phyloP scores from a whole-genome alignment of 2,113 vertebrate species.

The Hemiprocne comata region DNA sequence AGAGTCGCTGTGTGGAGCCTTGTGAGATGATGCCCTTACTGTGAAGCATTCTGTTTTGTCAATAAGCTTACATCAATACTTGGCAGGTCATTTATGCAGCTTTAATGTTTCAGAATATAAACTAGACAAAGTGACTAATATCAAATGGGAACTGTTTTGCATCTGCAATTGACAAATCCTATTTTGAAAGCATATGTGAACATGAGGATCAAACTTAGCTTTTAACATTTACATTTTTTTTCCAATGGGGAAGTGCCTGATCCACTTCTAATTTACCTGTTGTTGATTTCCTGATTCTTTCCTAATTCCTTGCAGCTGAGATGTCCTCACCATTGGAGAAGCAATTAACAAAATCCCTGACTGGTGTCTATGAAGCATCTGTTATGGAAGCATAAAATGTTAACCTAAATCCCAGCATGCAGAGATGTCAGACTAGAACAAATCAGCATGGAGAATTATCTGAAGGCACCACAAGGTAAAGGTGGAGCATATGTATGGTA shows the following conservation, averaged over 20 bases:
- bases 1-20: conserved; percentile 31
- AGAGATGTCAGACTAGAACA: conserved; percentile 58
- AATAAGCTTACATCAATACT: conserved; percentile 72
- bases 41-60: conserved; percentile 73
- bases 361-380: conserved; percentile 44
- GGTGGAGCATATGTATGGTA: not conserved
- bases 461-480: conserved; percentile 33
- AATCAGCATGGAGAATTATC: conserved; percentile 45
- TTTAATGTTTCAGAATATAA: conserved; percentile 70
- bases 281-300: conserved; percentile 68
- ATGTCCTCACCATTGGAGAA: conserved; percentile 62
- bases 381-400: conserved; percentile 71
- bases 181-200: conserved; percentile 71
- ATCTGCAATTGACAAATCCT: conserved; percentile 74
- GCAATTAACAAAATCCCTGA: conserved; percentile 73
- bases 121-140: conserved; percentile 68
- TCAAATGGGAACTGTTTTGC: conserved; percentile 66
- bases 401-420: conserved; percentile 65
- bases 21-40: conserved; percentile 59
- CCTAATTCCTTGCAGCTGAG: conserved; percentile 63
- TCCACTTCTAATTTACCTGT: conserved; percentile 76
- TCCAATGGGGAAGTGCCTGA: conserved; percentile 58
- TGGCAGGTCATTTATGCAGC: conserved; percentile 71
- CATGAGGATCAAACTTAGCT: conserved; percentile 68
- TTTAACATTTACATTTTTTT: conserved; percentile 67